phyloP scores from a whole-genome alignment of 2,888 invertebrate species.

The Arenicola marina region DNA sequence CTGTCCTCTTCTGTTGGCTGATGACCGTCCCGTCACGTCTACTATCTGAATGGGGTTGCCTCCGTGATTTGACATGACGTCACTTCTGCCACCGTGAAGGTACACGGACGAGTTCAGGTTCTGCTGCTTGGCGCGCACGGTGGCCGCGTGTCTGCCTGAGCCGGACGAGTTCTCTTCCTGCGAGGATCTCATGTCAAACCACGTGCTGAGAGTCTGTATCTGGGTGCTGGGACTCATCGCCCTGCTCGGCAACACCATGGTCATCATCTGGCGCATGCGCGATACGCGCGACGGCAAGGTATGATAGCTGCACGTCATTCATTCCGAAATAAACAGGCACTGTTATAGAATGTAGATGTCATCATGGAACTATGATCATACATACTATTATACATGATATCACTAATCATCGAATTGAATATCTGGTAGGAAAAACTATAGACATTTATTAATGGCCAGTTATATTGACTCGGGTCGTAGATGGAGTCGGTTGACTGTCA shows the following conservation, averaged over 20 bases:
- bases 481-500: no score
- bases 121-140: conserved; percentile 60
- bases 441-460: no score
- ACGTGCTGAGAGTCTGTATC: conserved; percentile 48
- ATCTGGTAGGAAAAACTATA: no score
- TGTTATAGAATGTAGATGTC: no score
- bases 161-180: conserved; percentile 59
- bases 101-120: conserved; percentile 61
- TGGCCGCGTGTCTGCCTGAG: conserved; percentile 48
- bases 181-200: conserved; percentile 58
- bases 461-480: no score
- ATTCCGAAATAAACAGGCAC: no score
- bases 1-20: background rate
- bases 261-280: conserved; percentile 50
- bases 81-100: no score
- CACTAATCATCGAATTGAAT: no score
- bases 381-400: no score
- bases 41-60: background rate
- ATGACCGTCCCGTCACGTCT: background rate
- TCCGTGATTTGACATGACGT: background rate
- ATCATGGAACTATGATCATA: no score
- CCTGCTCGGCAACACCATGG: conserved; percentile 50
- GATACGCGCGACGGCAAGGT: conserved; percentile 63
- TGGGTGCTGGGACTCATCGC: conserved; percentile 54
- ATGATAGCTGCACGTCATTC: background rate